Base-by-base conservation (phyloP, 2,888 invertebrate genomes). In the Saturnia japonica region DNA sequence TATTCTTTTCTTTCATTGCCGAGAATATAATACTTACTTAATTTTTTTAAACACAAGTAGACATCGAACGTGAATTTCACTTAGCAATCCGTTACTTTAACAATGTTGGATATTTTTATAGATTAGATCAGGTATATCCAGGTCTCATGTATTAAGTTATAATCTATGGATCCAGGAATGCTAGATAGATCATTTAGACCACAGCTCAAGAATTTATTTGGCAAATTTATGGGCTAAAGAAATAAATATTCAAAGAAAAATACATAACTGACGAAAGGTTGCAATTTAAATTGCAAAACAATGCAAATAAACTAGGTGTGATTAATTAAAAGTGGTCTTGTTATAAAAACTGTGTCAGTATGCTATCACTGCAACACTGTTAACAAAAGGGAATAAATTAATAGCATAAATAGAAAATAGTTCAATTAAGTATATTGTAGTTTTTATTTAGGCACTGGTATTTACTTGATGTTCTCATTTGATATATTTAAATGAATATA, bases 301-400 rank as follows among this genome's bases (percentile, higher is more conserved):
- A 47, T 67, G 45, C 28, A 25, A 68, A 22, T 67, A 40, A 47
- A 71, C 68, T 67, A 64, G 28, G 43, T 45, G 72, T 42, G 76
- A 62, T 74, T 66, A 42, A 71, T 74, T 67, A 78, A 76, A 75
- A 78, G 82, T 76, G 74, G 80, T 79, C 73, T 72, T 73, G 76
- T 82, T 82, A 80, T 75, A 79, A 51, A 47, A 72, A 74, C 51
- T 0, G 67, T 70, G 25, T 70, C 70, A 68, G 67, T 71, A 62
- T 67, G 68, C 70, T 71, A 73, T 70, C 71, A 77, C 73, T 71
- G 82, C 81, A 82, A 82, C 83, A 85, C 82, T 81, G 79, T 80
- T 83, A 84, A 82, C 81, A 82, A 85, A 81, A 83, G 82, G 82
- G 78, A 78, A 82, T 80, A 78, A 74, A 78, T 78, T 78, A 79